phyloP scores from a whole-genome alignment of 2,113 vertebrate genomes.

The Galeopterus variegatus region DNA sequence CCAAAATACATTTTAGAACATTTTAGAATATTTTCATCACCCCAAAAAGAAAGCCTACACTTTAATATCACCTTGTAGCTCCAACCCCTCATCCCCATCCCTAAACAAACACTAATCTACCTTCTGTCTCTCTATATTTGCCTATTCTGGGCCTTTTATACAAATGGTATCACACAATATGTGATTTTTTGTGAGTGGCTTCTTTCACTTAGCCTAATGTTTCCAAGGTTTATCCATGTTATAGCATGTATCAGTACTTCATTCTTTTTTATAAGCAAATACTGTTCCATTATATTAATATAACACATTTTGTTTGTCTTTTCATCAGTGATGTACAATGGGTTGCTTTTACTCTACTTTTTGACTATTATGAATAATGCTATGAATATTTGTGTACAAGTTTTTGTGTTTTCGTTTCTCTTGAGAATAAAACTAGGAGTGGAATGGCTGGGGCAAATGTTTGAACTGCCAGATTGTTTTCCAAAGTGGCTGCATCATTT shows the following conservation, averaged over 20 bases:
- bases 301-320: not conserved
- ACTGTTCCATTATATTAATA: not conserved
- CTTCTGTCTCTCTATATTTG: not conserved
- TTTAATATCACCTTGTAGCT: not conserved
- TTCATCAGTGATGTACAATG: not conserved
- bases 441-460: not conserved
- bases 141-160: not conserved
- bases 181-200: not conserved
- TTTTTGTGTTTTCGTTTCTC: constrained; percentile 41
- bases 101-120: not conserved
- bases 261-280: constrained; percentile 2
- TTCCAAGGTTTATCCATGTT: not conserved
- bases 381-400: not conserved
- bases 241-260: not conserved
- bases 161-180: not conserved
- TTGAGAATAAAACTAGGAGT: not conserved
- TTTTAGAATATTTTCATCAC: constrained; percentile 12
- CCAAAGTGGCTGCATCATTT: not conserved
- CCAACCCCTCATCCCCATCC: not conserved
- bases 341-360: not conserved
- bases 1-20: not conserved
- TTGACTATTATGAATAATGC: not conserved
- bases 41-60: not conserved
- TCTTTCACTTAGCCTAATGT: constrained; percentile 11
- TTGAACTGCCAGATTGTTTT: not conserved